These are phyloP conservation scores for Choloepus didactylus DNA, from an alignment of 2,797 vertebrate species.

Conservation along the genomic window DNA sequence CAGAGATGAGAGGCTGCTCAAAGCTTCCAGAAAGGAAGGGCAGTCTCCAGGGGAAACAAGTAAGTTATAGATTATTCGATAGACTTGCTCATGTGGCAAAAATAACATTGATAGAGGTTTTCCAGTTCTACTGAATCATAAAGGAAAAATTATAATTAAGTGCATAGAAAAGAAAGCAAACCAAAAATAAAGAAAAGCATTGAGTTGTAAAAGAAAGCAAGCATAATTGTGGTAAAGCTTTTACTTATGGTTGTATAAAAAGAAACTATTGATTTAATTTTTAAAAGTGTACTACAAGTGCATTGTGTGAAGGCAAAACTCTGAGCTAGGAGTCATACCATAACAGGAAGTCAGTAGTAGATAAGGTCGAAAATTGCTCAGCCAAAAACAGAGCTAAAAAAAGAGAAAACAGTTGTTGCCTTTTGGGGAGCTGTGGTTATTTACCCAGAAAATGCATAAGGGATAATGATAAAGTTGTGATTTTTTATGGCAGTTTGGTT, in stretches of 20 bases:
- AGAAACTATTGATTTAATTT: conserved; percentile 58
- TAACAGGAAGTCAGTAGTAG: conserved; percentile 17
- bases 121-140: conserved; percentile 44
- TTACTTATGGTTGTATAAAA: conserved; percentile 27
- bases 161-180: conserved; percentile 30
- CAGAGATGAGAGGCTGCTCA: conserved; percentile 25
- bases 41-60: not conserved
- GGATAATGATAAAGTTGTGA: not conserved
- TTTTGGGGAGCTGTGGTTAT: not conserved
- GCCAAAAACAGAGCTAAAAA: not conserved
- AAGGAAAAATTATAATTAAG: not conserved
- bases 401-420: too few species aligned
- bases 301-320: conserved; percentile 42
- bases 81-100: conserved; percentile 33
- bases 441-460: not conserved
- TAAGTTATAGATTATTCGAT: conserved; percentile 13
- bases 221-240: not conserved
- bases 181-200: not conserved
- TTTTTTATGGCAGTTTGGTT: not conserved
- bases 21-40: not conserved
- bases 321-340: not conserved
- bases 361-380: conserved; percentile 41
- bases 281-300: not conserved
- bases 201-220: conserved; percentile 24
- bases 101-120: conserved; percentile 16